These are phyloP conservation scores for Silurus aristotelis DNA, from an alignment of 2,797 vertebrate genomes.

Conservation along the genomic window DNA sequence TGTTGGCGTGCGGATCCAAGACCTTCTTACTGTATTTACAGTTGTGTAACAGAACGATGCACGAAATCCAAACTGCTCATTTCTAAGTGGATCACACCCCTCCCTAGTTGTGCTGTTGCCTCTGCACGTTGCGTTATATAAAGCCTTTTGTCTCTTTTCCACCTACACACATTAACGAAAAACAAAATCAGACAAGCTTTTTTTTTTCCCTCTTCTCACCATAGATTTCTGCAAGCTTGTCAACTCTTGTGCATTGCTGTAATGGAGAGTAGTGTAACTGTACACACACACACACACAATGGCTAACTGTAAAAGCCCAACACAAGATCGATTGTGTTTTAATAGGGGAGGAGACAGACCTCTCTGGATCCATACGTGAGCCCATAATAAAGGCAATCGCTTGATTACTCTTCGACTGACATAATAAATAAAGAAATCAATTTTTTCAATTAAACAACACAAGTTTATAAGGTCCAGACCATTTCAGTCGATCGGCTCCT, in stretches of 20 bases:
- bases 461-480: too few relatives aligned
- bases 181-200: background rate
- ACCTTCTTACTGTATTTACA: background rate
- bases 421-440: background rate
- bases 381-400: conserved; percentile 45
- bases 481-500: too few relatives aligned
- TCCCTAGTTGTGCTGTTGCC: conserved; percentile 2
- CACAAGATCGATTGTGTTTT: conserved; percentile 52
- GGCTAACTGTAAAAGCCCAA: conserved; percentile 53
- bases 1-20: background rate
- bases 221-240: conserved; percentile 31
- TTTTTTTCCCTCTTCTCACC: conserved; percentile 25
- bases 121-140: conserved; percentile 18
- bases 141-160: conserved; percentile 12
- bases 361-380: conserved; percentile 46
- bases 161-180: background rate
- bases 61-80: conserved; percentile 14
- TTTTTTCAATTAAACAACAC: too few relatives aligned
- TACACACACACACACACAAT: conserved; percentile 47
- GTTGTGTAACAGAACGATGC: background rate
- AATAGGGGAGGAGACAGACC: conserved; percentile 44
- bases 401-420: conserved; percentile 39
- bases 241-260: conserved; percentile 37
- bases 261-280: conserved; percentile 6
- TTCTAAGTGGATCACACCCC: background rate